A percentile compares a stretch with the other conserved stretches of the same genome.
phyloP scores from a whole-genome alignment of 2,113 vertebrate species.

The Isichthys henryi region DNA sequence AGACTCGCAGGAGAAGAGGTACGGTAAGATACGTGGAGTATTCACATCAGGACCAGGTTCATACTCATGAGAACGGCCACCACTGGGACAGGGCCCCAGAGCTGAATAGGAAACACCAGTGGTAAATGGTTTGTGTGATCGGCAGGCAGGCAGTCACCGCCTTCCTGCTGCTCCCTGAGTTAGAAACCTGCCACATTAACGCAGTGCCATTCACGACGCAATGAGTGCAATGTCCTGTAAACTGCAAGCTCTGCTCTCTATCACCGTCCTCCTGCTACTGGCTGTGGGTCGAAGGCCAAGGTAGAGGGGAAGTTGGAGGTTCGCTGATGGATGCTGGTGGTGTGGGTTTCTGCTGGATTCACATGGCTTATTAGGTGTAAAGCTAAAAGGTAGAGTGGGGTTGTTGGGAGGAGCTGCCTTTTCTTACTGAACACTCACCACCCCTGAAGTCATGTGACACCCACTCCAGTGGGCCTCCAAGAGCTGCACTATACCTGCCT shows the following conservation, averaged over 20 bases:
- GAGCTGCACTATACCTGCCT: too few relatives aligned
- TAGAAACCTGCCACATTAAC: not conserved
- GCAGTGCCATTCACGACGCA: not conserved
- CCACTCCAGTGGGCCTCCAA: not conserved
- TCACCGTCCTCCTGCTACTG: not conserved
- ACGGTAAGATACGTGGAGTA: not conserved
- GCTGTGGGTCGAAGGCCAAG: not conserved
- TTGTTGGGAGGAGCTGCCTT: not conserved
- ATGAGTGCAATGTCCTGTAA: not conserved
- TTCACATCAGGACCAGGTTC: not conserved
- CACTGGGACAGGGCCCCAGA: not conserved
- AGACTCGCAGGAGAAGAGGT: not conserved
- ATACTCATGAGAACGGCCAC: not conserved
- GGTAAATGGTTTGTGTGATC: not conserved
- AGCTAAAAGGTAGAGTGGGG: not conserved
- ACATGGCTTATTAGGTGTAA: not conserved
- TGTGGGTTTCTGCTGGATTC: not conserved
- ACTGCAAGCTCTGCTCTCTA: not conserved
- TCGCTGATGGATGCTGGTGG: not conserved
- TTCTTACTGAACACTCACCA: not conserved
- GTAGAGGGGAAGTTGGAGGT: not conserved
- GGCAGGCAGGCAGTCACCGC: not conserved
- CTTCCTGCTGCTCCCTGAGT: slow-evolving; percentile 10
- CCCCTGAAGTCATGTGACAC: not conserved
- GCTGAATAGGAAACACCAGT: not conserved